Conservation (phyloP, 2,888 invertebrate genomes). For the Patella caerulea region DNA sequence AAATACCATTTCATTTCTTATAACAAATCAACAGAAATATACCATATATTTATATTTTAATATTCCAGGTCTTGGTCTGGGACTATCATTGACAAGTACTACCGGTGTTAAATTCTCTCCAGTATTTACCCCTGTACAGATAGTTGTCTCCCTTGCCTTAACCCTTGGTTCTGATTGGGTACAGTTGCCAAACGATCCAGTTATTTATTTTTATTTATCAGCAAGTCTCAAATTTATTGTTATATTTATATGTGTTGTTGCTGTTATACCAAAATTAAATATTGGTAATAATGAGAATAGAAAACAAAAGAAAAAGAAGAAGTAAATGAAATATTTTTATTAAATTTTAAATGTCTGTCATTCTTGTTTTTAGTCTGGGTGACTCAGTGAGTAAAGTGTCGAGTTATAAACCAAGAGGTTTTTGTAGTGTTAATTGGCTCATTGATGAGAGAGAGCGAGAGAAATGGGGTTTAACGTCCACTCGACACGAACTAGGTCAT, state of each 20-base stretch:
- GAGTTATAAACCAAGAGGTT: no score
- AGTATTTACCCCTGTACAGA: not conserved
- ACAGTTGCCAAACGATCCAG: slow-evolving; percentile 19
- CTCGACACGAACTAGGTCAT: no score
- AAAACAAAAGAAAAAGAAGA: not conserved
- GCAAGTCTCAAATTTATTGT: slow-evolving; percentile 22
- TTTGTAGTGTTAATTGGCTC: no score
- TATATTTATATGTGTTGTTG: slow-evolving; percentile 20
- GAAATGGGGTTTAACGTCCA: no score
- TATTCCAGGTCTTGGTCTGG: slow-evolving; percentile 14
- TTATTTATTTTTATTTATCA: slow-evolving; percentile 22
- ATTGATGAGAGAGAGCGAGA: no score
- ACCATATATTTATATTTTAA: not conserved
- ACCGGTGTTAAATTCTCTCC: no score
- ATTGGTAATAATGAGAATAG: not conserved
- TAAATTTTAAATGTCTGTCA: no score
- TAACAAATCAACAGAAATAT: not conserved
- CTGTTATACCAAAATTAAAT: slow-evolving; percentile 23
- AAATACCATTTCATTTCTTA: no score
- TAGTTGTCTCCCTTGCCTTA: slow-evolving; percentile 6
- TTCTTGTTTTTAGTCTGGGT: no score
- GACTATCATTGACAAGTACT: not conserved
- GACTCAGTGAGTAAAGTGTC: no score
- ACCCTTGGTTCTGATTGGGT: slow-evolving; percentile 6
- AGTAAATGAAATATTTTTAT: no score